Percentiles rank a stretch among this genome's conserved stretches.
Evolutionary conservation across 2,797 vertebrate species (phyloP).

Genomic region (Sarcoramphus papa): DNA sequence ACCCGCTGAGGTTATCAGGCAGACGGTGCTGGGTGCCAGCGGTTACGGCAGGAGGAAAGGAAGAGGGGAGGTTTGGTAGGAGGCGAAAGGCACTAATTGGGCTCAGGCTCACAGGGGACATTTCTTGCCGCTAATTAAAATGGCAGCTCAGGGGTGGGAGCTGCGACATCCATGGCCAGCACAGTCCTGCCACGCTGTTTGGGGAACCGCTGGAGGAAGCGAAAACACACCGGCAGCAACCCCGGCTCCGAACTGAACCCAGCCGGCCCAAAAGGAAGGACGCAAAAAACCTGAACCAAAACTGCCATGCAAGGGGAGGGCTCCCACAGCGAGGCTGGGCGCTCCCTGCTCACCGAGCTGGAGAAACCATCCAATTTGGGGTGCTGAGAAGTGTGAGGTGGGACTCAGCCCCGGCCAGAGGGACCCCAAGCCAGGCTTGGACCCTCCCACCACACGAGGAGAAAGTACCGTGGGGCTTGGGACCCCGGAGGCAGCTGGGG

Average conservation of each 20-base stretch:
- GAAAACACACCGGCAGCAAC: neutral
- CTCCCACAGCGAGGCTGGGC: neutral
- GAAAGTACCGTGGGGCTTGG: neutral
- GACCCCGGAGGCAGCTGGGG: neutral
- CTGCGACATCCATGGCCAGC: neutral
- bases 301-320: neutral
- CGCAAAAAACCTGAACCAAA: neutral
- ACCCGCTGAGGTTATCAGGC: neutral
- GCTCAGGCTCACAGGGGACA: neutral
- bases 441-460: neutral
- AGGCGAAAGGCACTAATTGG: neutral
- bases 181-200: fast-evolving
- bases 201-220: neutral
- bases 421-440: neutral
- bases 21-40: neutral
- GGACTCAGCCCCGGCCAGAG: neutral
- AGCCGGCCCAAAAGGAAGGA: neutral
- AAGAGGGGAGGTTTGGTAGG: neutral
- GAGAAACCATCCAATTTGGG: neutral
- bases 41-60: neutral
- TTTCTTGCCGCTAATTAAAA: neutral
- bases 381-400: neutral
- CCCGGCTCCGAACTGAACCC: neutral
- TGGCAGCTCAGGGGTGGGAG: neutral
- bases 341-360: neutral